Conservation (phyloP, 2,888 invertebrate genomes). For the Monochamus alternatus region DNA sequence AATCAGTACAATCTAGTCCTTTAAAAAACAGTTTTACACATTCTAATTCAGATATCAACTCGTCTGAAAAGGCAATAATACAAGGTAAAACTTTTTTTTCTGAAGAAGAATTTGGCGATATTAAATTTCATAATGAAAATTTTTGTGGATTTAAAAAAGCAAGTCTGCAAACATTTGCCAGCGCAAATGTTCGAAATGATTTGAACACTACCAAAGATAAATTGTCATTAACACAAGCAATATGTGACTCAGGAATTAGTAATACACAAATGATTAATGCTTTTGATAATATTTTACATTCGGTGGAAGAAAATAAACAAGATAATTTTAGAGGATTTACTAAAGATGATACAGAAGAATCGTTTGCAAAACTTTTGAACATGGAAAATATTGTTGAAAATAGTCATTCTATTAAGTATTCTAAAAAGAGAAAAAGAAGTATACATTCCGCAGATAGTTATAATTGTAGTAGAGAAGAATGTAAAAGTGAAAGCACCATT, state of each 20-base stretch:
- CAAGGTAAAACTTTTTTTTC: neutral
- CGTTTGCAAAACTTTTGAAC: neutral
- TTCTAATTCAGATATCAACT: neutral
- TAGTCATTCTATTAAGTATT: too few species aligned
- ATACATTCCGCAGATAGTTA: neutral
- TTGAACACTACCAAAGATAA: slow-evolving; percentile 20
- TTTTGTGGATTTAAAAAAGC: slow-evolving; percentile 13
- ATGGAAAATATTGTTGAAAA: neutral
- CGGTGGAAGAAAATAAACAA: neutral
- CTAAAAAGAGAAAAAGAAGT: slow-evolving; percentile 6
- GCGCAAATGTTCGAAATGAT: neutral
- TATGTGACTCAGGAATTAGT: slow-evolving; percentile 41
- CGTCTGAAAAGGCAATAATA: neutral
- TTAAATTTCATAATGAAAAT: neutral
- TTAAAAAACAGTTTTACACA: neutral
- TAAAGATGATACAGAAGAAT: slow-evolving; percentile 12
- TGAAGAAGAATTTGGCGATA: neutral
- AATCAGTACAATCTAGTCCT: neutral
- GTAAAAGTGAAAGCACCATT: neutral
- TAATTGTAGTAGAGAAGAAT: too few species aligned
- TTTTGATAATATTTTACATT: slow-evolving; percentile 31
- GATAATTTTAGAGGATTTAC: slow-evolving; percentile 46
- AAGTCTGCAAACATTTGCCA: neutral
- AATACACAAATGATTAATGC: slow-evolving; percentile 41
- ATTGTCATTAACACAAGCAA: slow-evolving; percentile 44